A percentile compares a stretch with the other conserved stretches of the same genome.
These are phyloP conservation scores for Drosophila pullipes DNA, from an alignment of 2,888 invertebrate species.

Conservation along the genomic window DNA sequence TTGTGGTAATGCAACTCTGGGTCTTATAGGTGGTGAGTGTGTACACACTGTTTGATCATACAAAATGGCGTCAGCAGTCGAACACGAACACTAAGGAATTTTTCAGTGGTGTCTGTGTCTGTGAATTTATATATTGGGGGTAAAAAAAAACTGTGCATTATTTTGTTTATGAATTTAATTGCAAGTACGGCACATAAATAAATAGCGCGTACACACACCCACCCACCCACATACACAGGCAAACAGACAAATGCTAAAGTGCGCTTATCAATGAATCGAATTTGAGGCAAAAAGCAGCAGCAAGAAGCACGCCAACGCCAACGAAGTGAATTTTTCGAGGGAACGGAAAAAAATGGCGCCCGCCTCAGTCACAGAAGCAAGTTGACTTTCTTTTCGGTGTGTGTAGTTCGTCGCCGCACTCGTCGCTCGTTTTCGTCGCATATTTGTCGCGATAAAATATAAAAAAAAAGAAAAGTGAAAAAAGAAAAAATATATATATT, in stretches of 20 bases:
- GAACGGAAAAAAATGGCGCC: slow-evolving; percentile 84
- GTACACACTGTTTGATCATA: slow-evolving; percentile 50
- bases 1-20: slow-evolving; percentile 50
- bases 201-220: slow-evolving; percentile 69
- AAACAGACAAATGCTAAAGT: slow-evolving; percentile 60
- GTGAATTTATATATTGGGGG: slow-evolving; percentile 78
- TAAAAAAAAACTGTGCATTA: slow-evolving; percentile 76
- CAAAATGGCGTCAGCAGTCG: slow-evolving; percentile 78
- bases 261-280: slow-evolving; percentile 76
- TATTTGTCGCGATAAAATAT: slow-evolving; percentile 71
- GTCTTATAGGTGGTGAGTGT: slow-evolving; percentile 10
- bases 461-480: slow-evolving; percentile 22
- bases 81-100: slow-evolving; percentile 79
- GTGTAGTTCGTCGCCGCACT: slow-evolving; percentile 73
- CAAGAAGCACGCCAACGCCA: slow-evolving; percentile 65
- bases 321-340: slow-evolving; percentile 77
- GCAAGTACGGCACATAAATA: slow-evolving; percentile 76
- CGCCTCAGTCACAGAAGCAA: slow-evolving; percentile 78
- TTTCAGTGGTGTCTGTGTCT: slow-evolving; percentile 80
- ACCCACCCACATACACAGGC: slow-evolving; percentile 65
- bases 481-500: slow-evolving; percentile 61
- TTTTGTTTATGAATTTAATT: slow-evolving; percentile 82
- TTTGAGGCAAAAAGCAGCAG: slow-evolving; percentile 48
- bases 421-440: slow-evolving; percentile 75
- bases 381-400: slow-evolving; percentile 82